These are phyloP conservation scores for Ataeniobius toweri DNA, from an alignment of 2,797 vertebrate species.

Conservation along the genomic window DNA sequence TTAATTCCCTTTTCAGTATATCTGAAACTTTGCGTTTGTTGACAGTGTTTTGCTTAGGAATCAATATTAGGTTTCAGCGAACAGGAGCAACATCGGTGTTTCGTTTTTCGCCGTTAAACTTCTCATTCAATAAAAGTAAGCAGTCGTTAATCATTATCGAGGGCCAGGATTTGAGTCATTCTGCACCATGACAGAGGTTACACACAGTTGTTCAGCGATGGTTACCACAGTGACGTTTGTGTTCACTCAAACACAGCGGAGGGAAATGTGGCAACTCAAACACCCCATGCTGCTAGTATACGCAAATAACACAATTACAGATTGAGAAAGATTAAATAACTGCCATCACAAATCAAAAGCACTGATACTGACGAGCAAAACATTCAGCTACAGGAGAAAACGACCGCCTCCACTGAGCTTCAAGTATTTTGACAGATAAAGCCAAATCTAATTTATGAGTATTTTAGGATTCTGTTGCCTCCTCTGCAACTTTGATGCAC, in stretches of 20 bases:
- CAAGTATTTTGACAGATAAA: background rate
- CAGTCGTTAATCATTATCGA: constrained; percentile 68
- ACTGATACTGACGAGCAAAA: background rate
- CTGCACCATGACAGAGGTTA: constrained; percentile 34
- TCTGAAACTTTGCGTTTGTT: background rate
- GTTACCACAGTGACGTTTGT: constrained; percentile 49
- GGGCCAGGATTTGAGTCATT: constrained; percentile 39
- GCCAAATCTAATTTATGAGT: background rate
- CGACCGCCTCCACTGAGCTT: background rate
- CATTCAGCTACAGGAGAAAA: background rate
- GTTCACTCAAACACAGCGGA: constrained; percentile 14
- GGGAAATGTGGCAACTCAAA: constrained; percentile 34
- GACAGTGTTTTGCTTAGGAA: background rate
- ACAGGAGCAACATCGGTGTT: constrained; percentile 13
- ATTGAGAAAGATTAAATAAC: constrained; percentile 27
- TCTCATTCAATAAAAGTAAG: constrained; percentile 26
- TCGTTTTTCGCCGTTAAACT: constrained; percentile 17
- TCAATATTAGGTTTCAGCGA: background rate
- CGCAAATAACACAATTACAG: constrained; percentile 41
- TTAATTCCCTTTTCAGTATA: constrained; percentile 9
- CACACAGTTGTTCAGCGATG: constrained; percentile 49
- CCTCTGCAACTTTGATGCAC: background rate
- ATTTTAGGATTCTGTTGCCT: background rate
- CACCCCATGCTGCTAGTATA: constrained; percentile 24
- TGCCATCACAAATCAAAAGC: constrained; percentile 8